phyloP scores from a whole-genome alignment of 2,797 vertebrate genomes.

The Potorous gilbertii region DNA sequence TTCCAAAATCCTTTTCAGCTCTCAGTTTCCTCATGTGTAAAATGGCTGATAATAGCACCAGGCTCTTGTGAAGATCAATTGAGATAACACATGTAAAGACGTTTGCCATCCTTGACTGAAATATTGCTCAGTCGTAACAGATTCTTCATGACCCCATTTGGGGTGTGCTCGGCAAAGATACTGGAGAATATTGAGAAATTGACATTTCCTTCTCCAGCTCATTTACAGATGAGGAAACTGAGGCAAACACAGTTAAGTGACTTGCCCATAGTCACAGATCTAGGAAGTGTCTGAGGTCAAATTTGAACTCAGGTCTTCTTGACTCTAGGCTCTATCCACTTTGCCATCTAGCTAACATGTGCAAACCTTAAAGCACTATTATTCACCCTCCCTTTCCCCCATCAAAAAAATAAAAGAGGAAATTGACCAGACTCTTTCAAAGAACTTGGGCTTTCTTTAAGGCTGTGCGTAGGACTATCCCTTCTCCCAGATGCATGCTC shows the following conservation, averaged over 20 bases:
- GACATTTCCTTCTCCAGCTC: background rate
- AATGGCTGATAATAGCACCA: background rate
- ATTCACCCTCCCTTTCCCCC: background rate
- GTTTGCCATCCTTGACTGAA: background rate
- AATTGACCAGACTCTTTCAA: background rate
- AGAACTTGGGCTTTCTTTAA: background rate
- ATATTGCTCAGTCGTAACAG: background rate
- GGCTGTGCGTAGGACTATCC: background rate
- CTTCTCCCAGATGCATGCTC: background rate
- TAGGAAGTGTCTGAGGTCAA: background rate
- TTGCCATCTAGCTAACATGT: background rate
- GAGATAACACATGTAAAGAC: background rate
- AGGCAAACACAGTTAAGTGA: background rate
- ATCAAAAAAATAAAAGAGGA: background rate
- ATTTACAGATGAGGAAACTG: slow-evolving; percentile 9
- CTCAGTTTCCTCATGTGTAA: background rate
- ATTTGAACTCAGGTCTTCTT: background rate
- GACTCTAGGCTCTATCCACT: background rate
- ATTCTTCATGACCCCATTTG: background rate
- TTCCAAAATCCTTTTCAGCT: background rate
- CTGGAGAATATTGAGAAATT: background rate
- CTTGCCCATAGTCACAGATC: background rate
- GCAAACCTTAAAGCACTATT: background rate
- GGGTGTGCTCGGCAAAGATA: background rate
- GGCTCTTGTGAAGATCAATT: background rate